These are phyloP conservation scores for Arctopsyche grandis DNA, from an alignment of 1,140 invertebrate genomes.

Conservation along the genomic window DNA sequence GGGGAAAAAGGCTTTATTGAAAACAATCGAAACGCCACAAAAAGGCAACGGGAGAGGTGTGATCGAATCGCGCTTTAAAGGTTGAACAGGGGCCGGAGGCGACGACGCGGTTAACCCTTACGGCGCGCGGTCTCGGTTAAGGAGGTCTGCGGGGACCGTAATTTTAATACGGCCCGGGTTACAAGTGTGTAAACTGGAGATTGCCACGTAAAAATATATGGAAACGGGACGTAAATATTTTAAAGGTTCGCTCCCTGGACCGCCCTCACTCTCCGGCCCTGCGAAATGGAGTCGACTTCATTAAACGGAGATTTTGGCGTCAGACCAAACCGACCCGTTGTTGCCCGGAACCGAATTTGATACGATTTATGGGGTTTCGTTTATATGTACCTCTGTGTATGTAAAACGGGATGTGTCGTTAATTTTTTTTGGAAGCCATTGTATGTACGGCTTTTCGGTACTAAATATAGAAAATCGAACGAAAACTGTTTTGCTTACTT, in stretches of 20 bases:
- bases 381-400: too few relatives aligned
- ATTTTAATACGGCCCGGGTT: slow-evolving; percentile 19
- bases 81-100: background rate
- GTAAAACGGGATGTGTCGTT: too few relatives aligned
- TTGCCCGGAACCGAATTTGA: too few relatives aligned
- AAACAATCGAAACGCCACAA: too few relatives aligned
- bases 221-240: slow-evolving; percentile 23
- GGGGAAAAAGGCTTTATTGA: too few relatives aligned
- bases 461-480: too few relatives aligned
- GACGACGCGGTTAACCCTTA: background rate
- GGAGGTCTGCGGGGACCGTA: background rate
- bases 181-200: slow-evolving; percentile 24
- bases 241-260: background rate
- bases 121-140: background rate
- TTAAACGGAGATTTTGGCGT: slow-evolving; percentile 39
- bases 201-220: slow-evolving; percentile 28
- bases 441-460: too few relatives aligned
- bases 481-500: too few relatives aligned
- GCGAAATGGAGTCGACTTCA: slow-evolving; percentile 32
- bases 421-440: too few relatives aligned
- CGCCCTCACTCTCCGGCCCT: background rate
- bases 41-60: background rate
- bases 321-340: slow-evolving; percentile 14
- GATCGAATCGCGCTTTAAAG: background rate
- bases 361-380: too few relatives aligned